Evolutionary conservation across 2,797 vertebrate genomes (phyloP).

Genomic region (Harpagifer antarcticus): DNA sequence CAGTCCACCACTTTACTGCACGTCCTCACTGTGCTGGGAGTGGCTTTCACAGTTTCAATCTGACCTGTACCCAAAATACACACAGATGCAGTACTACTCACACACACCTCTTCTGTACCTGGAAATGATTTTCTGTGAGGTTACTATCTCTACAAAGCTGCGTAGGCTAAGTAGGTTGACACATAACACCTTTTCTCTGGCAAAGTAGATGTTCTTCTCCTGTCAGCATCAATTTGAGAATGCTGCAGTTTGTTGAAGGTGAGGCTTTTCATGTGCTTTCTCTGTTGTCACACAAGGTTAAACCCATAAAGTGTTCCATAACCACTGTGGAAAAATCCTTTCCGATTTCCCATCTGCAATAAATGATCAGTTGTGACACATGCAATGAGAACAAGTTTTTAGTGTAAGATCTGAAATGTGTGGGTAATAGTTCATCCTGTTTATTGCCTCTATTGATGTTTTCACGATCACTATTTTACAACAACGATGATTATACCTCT

Average conservation of each 20-base stretch:
- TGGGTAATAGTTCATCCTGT: not conserved
- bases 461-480: constrained; percentile 1
- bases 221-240: constrained; percentile 49
- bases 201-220: constrained; percentile 43
- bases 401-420: not conserved
- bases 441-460: not conserved
- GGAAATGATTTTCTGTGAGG: constrained; percentile 56
- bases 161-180: constrained; percentile 51
- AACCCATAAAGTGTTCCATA: constrained; percentile 17
- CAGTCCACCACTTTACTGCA: not conserved
- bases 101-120: constrained; percentile 6
- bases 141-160: constrained; percentile 38
- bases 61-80: constrained; percentile 42
- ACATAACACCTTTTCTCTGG: constrained; percentile 49
- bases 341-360: not conserved
- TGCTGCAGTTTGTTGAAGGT: constrained; percentile 13
- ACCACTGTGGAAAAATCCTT: constrained; percentile 5
- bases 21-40: constrained; percentile 21
- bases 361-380: not conserved
- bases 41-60: constrained; percentile 31
- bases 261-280: constrained; percentile 36
- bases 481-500: not conserved
- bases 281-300: constrained; percentile 36
- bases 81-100: not conserved
- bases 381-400: not conserved